Evolutionary conservation across 2,888 invertebrate genomes (phyloP).

Genomic region (Philaethria dido): DNA sequence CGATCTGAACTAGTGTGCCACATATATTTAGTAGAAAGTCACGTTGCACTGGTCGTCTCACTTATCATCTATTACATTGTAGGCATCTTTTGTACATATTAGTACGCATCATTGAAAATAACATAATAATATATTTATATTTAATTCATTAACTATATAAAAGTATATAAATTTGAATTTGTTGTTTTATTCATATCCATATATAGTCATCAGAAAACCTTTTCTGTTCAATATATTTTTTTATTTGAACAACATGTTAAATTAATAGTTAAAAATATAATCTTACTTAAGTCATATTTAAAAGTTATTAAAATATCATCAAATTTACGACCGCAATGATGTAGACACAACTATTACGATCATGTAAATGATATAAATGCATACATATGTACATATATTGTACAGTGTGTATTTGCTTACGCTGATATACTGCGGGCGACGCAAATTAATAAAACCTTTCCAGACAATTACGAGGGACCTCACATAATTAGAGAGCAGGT

Average conservation of each 20-base stretch:
- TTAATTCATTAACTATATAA: too few relatives aligned
- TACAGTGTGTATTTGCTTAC: slow-evolving; percentile 35
- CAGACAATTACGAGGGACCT: slow-evolving; percentile 40
- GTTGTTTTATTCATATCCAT: not conserved
- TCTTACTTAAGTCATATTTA: too few relatives aligned
- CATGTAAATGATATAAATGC: slow-evolving; percentile 19
- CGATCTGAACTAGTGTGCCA: slow-evolving; percentile 50
- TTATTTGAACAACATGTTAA: too few relatives aligned
- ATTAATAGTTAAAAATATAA: too few relatives aligned
- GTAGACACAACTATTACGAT: slow-evolving; percentile 22
- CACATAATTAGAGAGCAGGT: slow-evolving; percentile 42
- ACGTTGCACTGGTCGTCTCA: slow-evolving; percentile 44
- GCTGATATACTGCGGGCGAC: slow-evolving; percentile 36
- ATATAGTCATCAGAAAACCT: not conserved
- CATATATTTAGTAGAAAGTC: slow-evolving; percentile 52
- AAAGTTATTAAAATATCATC: not conserved
- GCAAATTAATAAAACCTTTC: slow-evolving; percentile 43
- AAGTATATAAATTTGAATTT: too few relatives aligned
- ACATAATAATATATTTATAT: not conserved
- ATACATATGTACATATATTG: too few relatives aligned
- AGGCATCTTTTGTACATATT: not conserved
- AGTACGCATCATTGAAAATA: not conserved
- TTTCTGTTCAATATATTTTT: too few relatives aligned
- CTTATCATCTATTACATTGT: slow-evolving; percentile 29
- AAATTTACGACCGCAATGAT: slow-evolving; percentile 26